Percentiles rank a stretch among this genome's conserved stretches.
phyloP scores from a whole-genome alignment of 2,113 vertebrate genomes.

The Craseonycteris thonglongyai region DNA sequence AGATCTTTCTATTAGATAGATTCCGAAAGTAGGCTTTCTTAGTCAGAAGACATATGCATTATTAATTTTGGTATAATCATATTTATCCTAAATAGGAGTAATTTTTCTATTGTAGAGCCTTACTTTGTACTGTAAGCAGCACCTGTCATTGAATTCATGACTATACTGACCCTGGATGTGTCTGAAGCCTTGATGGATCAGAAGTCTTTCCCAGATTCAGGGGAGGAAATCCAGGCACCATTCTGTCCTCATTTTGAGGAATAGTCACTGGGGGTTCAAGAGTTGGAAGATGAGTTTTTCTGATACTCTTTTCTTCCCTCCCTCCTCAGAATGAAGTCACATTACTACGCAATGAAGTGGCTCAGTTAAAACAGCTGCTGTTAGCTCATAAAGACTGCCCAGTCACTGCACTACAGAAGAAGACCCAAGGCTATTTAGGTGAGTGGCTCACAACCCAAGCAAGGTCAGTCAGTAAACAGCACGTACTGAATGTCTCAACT shows the following conservation, averaged over 20 bases:
- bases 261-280: not conserved
- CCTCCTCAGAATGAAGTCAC: constrained; percentile 88
- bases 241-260: not conserved
- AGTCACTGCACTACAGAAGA: constrained; percentile 96
- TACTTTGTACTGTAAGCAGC: not conserved
- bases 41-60: not conserved
- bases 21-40: not conserved
- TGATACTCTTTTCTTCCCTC: constrained; percentile 32
- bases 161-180: not conserved
- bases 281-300: not conserved
- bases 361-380: constrained; percentile 97
- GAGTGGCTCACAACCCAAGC: constrained; percentile 46
- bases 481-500: not conserved
- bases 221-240: not conserved
- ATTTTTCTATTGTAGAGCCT: constrained; percentile 30
- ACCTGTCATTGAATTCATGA: not conserved
- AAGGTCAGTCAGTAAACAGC: not conserved
- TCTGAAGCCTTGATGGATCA: not conserved
- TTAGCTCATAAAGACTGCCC: constrained; percentile 99
- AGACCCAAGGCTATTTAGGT: constrained; percentile 87
- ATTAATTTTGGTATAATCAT: constrained; percentile 9
- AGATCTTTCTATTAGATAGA: not conserved
- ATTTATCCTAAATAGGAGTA: not conserved
- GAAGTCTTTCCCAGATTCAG: not conserved
- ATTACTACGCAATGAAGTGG: constrained; percentile 94